Evolutionary conservation across 2,113 vertebrate genomes (phyloP), one percentile per base, ranked within the genome.

Genomic region (Lipophrys pholis): DNA sequence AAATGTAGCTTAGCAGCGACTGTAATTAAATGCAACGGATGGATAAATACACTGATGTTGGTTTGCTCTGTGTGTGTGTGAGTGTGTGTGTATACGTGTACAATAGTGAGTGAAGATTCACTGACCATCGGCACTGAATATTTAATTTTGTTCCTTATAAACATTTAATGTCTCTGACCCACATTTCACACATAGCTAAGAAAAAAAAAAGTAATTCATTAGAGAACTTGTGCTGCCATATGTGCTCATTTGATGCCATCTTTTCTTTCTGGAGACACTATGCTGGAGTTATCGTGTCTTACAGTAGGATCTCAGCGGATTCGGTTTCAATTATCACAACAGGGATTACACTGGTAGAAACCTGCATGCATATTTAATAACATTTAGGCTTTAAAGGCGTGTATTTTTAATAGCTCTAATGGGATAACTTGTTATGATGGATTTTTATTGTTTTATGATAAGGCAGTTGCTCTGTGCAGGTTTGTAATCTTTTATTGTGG

Each of bases 111-210:
- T 38, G 38, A 42, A 69, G 36, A 82, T 64, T 51, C 52, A 62
- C 72, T 88, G 88, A 82, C 86, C 69, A 82, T 81, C 65, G 50
- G 56, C 54, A 21, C 45, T 82, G 74, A 88, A 89, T 89, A 80
- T 78, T 72, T 82, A 72, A 87, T 76, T 77, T 66, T 61, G 58
- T 30, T 39, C 68, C 81, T 64, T 83, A 85, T 90, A 78, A 91
- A 90, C 86, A 89, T 89, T 89, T 91, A 42, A 89, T 89, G 63
- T 52, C 64, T 66, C 38, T 81, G 84, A 89, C 89, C 90, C 70
- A 92, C 81, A 88, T 90, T 83, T 65, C 8, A 6, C 80, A 54
- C 63, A 58, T 16, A 30, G 80, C 45, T 41, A 30, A 30, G 61
- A 43, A 35, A 60, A 80, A 81, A 73, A 81, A 60, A 50, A 87